phyloP scores from a whole-genome alignment of 2,797 vertebrate genomes.

The Podarcis lilfordi region DNA sequence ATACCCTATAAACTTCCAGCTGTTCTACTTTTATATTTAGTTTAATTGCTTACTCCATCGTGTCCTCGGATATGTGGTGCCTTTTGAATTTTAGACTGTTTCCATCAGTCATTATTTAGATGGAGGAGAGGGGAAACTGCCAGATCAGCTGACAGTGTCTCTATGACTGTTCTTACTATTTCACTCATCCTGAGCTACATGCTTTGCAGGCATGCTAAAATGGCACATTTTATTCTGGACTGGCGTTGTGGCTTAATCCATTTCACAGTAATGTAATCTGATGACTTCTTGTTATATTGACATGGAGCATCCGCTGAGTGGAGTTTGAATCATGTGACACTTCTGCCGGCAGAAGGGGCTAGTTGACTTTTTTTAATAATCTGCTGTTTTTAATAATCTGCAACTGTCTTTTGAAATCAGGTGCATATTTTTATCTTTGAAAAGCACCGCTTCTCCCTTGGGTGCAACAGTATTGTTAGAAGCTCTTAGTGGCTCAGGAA shows the following conservation, averaged over 20 bases:
- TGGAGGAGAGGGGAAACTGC: neutral
- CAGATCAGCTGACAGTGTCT: neutral
- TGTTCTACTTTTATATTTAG: neutral
- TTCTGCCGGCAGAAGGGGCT: neutral
- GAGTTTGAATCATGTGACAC: neutral
- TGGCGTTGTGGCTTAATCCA: neutral
- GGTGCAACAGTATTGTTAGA: no score
- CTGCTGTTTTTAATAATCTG: no score
- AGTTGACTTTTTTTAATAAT: neutral
- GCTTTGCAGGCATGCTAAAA: neutral
- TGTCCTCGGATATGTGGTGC: neutral
- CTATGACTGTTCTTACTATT: neutral
- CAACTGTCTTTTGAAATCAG: no score
- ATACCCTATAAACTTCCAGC: neutral
- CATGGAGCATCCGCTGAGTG: neutral
- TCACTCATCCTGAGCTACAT: neutral
- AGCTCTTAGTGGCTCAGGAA: no score
- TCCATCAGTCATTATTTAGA: neutral
- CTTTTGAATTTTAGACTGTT: constrained; percentile 1
- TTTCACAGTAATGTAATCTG: neutral
- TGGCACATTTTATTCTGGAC: neutral
- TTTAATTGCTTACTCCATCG: neutral
- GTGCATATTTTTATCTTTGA: no score
- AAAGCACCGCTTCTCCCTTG: no score
- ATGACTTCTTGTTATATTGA: neutral